These are phyloP conservation scores for Invenusta paracnida DNA, from an alignment of 2,888 invertebrate genomes.

Conservation along the genomic window DNA sequence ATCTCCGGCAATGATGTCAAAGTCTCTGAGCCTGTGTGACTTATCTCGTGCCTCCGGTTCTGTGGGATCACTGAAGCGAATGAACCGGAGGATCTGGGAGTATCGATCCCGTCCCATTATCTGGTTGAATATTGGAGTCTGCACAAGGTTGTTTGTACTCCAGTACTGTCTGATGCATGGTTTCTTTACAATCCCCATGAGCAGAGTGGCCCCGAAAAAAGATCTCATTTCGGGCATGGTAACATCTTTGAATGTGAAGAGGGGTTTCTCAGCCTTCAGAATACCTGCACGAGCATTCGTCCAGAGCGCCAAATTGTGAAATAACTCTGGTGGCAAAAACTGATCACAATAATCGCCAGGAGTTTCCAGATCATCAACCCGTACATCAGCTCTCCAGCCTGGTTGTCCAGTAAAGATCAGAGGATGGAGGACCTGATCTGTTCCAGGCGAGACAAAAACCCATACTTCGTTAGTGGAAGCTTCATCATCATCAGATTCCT, in stretches of 20 bases:
- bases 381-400: constrained; percentile 29
- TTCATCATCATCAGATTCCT: constrained; percentile 26
- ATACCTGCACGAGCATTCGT: constrained; percentile 29
- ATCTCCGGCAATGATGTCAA: not conserved
- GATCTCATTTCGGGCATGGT: constrained; percentile 29
- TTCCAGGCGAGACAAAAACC: constrained; percentile 29
- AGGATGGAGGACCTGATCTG: constrained; percentile 29
- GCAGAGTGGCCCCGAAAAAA: constrained; percentile 25
- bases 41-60: not conserved
- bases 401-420: constrained; percentile 29
- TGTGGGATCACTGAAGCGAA: constrained; percentile 12
- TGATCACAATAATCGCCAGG: constrained; percentile 29
- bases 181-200: constrained; percentile 29
- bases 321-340: constrained; percentile 29
- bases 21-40: not conserved
- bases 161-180: constrained; percentile 19
- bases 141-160: not conserved
- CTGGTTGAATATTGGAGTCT: not conserved
- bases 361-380: constrained; percentile 29
- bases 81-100: not conserved
- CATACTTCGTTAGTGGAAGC: constrained; percentile 29
- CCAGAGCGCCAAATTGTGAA: constrained; percentile 29
- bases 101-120: not conserved
- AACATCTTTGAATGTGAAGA: constrained; percentile 29
- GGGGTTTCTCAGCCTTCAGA: constrained; percentile 29